These are phyloP conservation scores for Trichechus manatus DNA, from an alignment of 2,113 vertebrate species.

Conservation along the genomic window DNA sequence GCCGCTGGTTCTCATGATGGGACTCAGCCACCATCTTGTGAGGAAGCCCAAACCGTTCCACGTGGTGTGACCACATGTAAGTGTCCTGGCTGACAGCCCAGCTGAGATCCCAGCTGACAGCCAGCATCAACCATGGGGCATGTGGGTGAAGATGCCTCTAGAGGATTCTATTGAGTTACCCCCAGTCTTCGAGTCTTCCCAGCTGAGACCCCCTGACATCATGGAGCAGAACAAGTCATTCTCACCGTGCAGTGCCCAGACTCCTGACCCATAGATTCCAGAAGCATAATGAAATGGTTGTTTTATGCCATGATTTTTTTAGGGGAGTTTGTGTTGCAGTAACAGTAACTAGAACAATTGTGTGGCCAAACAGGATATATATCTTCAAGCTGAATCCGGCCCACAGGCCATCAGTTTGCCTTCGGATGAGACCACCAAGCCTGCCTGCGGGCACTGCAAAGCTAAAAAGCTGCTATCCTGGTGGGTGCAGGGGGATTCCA, in stretches of 20 bases:
- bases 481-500: too few species aligned
- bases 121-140: background rate
- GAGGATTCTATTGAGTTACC: background rate
- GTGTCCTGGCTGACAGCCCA: background rate
- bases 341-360: background rate
- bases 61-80: accelerated
- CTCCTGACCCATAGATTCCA: background rate
- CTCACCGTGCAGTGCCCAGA: background rate
- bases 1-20: background rate
- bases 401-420: background rate
- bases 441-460: background rate
- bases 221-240: background rate
- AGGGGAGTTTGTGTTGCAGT: background rate
- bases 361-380: background rate
- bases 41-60: background rate
- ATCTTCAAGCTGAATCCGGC: background rate
- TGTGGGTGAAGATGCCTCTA: background rate
- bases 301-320: background rate
- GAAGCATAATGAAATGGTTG: background rate
- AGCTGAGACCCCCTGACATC: background rate
- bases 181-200: background rate
- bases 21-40: background rate
- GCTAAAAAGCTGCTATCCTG: background rate
- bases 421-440: background rate
- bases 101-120: background rate